These are phyloP conservation scores for Pardalotus punctatus DNA, from an alignment of 2,113 vertebrate genomes.

Conservation along the genomic window DNA sequence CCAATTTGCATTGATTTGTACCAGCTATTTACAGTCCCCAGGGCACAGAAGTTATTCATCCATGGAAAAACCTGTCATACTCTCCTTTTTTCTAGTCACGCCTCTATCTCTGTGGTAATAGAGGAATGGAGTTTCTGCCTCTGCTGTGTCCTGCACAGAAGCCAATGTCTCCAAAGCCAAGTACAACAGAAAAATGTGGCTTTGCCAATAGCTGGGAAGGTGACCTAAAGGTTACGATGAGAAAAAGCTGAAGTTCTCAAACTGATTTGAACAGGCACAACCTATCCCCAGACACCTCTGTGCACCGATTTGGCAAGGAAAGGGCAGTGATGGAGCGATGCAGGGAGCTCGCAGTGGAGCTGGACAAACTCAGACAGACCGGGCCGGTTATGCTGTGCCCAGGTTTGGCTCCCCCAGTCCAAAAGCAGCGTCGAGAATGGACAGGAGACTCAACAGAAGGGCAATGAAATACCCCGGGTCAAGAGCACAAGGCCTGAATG, in stretches of 20 bases:
- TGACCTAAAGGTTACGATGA: background rate
- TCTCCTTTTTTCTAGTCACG: background rate
- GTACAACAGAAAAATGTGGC: background rate
- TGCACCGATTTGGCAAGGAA: background rate
- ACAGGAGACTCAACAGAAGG: background rate
- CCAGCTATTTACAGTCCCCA: background rate
- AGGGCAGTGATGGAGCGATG: background rate
- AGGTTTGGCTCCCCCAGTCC: background rate
- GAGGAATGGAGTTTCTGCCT: background rate
- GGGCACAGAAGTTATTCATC: background rate
- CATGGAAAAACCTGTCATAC: background rate
- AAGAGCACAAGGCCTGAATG: background rate
- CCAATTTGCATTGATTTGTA: background rate
- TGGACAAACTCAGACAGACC: background rate
- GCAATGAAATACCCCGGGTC: background rate
- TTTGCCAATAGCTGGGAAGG: background rate
- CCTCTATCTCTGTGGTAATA: background rate
- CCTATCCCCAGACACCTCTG: background rate
- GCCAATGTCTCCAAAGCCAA: background rate
- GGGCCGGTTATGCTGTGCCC: background rate
- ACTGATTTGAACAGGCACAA: background rate
- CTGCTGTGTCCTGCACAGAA: background rate
- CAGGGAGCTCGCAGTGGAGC: accelerated
- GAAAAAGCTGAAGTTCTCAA: background rate
- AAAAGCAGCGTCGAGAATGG: background rate